Percentiles rank a stretch among this genome's conserved stretches.
These are phyloP conservation scores for Paragorgia papillata DNA, from an alignment of 92 coral and sea anemone genomes.

Conservation along the genomic window DNA sequence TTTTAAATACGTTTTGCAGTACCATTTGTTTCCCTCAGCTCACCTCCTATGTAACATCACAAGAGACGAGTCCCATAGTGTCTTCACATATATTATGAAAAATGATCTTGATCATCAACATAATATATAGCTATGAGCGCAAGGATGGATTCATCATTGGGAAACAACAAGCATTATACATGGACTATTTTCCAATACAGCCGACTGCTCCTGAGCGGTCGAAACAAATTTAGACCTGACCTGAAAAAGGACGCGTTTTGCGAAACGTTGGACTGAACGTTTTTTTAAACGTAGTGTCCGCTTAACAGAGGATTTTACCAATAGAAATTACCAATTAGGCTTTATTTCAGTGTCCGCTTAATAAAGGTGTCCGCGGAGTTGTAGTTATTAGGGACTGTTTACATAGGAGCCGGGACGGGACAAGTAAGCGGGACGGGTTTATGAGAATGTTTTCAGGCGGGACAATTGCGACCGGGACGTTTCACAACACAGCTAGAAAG, in stretches of 20 bases:
- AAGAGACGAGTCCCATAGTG: conserved; percentile 68
- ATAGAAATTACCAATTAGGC: not conserved
- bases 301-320: conserved; percentile 74
- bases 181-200: not conserved
- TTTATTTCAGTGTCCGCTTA: too few species aligned
- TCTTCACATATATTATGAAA: conserved; percentile 73
- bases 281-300: conserved; percentile 61
- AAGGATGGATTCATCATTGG: conserved; percentile 92
- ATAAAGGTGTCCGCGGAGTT: too few species aligned
- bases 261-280: too few species aligned
- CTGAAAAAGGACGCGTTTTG: too few species aligned
- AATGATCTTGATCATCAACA: conserved; percentile 5
- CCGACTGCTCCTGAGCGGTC: not conserved
- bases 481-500: too few species aligned
- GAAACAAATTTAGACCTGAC: too few species aligned
- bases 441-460: too few species aligned
- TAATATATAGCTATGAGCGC: conserved; percentile 79
- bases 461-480: too few species aligned
- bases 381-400: too few species aligned
- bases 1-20: not conserved
- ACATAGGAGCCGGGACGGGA: too few species aligned
- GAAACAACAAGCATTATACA: conserved; percentile 30
- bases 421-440: too few species aligned
- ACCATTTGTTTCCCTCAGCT: conserved; percentile 67
- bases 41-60: conserved; percentile 65